Evolutionary conservation across 1,140 invertebrate genomes (phyloP), one percentile per base, ranked within the genome.

Genomic region (Neotoxoptera formosana): DNA sequence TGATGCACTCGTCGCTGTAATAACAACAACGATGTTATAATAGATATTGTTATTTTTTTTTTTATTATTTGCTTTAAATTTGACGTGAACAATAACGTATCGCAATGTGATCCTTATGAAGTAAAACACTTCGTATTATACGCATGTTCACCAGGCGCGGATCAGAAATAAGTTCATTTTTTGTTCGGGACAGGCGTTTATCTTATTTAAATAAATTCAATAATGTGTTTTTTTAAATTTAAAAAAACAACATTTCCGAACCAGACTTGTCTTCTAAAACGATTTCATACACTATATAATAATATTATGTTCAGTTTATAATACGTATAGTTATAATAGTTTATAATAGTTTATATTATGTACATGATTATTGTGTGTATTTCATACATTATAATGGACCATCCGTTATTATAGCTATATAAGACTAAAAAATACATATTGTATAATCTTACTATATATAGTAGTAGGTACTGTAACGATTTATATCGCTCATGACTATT

Each of bases 31-130:
- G 14, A 47, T 20, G 25, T 7, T 25, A 48, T n/a, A 87, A 48
- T 17, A 48, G 17, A 47, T 47, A 87, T 87, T 87, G 45, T 87
- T 47, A 17, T 87, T 87, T 87, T n/a, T 7, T 87, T 8, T n/a
- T 7, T 87, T 8, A 41, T 84, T 87, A 47, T 48, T 87, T 47
- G n/a, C 83, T 84, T 84, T 87, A 84, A 84, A 84, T 84, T 84
- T 41, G 83, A 84, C 83, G 36, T 41, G 23, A 25, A 84, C 60
- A 17, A 17, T 76, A 76, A 76, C 17, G n/a, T 34, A 53, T 34
- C 30, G n/a, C 60, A n/a, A 76, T 76, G 60, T 76, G 60, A 76
- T 76, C 60, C 30, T 76, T 76, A n/a, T 76, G 17, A 76, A 34
- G 30, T 34, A 14, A 30, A 30, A 76, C 60, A 76, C 1, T 30